Base-by-base conservation (phyloP, 1,140 invertebrate genomes). In the Sarcophaga peregrina region DNA sequence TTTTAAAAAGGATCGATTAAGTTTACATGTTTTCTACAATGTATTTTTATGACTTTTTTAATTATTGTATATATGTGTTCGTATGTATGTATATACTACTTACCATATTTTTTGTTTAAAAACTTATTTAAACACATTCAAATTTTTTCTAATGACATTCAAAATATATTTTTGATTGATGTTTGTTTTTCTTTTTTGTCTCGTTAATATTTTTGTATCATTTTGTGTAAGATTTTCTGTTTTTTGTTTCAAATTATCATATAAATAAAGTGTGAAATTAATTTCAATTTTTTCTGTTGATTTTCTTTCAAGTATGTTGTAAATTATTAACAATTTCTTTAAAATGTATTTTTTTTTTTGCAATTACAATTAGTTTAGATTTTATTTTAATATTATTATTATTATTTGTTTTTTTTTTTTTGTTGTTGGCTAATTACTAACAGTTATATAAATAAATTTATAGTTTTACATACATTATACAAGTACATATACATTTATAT, bases 91-190 rank as follows among this genome's bases (percentile, higher is more conserved):
- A 2, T 15, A 54, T 11, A 1, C 37, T 72, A 72, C 62, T 72
- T 72, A 72, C 62, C 62, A 4, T 37, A 37, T 37, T 25, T 72
- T 25, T 25, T 9, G 17, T 72, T 72, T 3, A 72, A 25, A 15
- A 7, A 72, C 9, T 10, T 72, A 17, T 25, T 25, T 7, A 54
- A 54, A 46, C 9, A 74, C 13, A 6, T 74, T 10, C 8, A 74
- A 74, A 73, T 20, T 73, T 25, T 78, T 78, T 78, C 48, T 50
- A 78, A 78, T 78, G 47, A 78, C 75, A 78, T 78, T 78, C 75
- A 78, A 78, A 78, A 78, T 78, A 78, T 78, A 78, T 78, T 78
- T 78, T 78, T 78, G 75, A 78, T 48, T 47, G 45, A 76, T 78
- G 62, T 78, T 78, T 76, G 47, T 76, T 46, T 78, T 78, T 52